Percentiles rank a stretch among this genome's conserved stretches.
Evolutionary conservation across 2,888 invertebrate genomes (phyloP).

Genomic region (Sipha maydis): DNA sequence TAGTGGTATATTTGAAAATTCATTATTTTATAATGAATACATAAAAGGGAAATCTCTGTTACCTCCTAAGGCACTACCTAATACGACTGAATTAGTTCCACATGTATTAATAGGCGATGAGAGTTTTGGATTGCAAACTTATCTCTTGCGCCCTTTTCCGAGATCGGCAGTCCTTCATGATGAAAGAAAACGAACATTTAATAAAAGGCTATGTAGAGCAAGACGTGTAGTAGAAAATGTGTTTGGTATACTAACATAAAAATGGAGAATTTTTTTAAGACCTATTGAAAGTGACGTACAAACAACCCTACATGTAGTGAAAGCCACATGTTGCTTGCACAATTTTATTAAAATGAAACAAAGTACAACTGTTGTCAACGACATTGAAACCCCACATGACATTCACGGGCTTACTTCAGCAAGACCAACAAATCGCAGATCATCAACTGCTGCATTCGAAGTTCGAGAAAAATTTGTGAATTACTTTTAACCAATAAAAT

Average conservation of each 20-base stretch:
- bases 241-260: constrained; percentile 35
- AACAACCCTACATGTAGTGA: constrained; percentile 27
- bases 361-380: constrained; percentile 27
- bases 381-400: constrained; percentile 24
- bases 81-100: constrained; percentile 65
- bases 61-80: constrained; percentile 64
- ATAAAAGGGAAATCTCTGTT: constrained; percentile 54
- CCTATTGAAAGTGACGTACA: constrained; percentile 27
- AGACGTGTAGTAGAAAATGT: too few species aligned
- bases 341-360: constrained; percentile 46
- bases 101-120: constrained; percentile 66
- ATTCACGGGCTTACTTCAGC: constrained; percentile 23
- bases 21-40: constrained; percentile 40
- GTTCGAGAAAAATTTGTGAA: constrained; percentile 37
- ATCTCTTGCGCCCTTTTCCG: constrained; percentile 63
- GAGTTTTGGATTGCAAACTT: constrained; percentile 64
- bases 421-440: constrained; percentile 32
- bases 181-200: constrained; percentile 64
- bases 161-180: constrained; percentile 63
- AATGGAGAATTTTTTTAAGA: constrained; percentile 42
- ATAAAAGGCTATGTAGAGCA: constrained; percentile 65
- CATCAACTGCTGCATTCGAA: constrained; percentile 31
- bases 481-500: constrained; percentile 22
- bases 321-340: constrained; percentile 35
- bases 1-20: constrained; percentile 44